Evolutionary conservation across 2,113 vertebrate species (phyloP).

Genomic region (Lepisosteus oculatus): DNA sequence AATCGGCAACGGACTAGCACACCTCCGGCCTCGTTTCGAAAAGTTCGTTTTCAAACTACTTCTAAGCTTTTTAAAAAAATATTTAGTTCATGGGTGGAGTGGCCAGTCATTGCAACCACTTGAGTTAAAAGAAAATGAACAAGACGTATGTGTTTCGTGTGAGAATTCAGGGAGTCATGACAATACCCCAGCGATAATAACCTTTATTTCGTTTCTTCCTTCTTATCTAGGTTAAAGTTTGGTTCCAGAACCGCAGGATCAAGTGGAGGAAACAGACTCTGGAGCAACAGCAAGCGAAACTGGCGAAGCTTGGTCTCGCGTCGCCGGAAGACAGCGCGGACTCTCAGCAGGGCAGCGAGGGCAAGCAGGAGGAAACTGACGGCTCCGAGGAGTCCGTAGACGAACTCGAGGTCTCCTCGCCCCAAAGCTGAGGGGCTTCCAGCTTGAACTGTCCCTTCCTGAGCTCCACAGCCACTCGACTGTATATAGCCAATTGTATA

Average conservation of each 20-base stretch:
- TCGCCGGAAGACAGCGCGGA: constrained; percentile 56
- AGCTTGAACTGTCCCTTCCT: neutral
- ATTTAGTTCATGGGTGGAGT: no score
- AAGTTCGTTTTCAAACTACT: no score
- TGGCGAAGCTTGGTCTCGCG: constrained; percentile 69
- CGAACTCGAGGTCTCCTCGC: constrained; percentile 49
- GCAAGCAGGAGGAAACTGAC: constrained; percentile 49
- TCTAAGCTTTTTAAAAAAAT: no score
- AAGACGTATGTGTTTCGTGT: no score
- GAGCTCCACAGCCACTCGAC: neutral
- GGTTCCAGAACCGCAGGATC: constrained; percentile 78
- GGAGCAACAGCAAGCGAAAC: constrained; percentile 76
- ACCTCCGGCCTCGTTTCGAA: no score
- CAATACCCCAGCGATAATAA: neutral
- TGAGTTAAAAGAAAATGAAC: no score
- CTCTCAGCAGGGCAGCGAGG: constrained; percentile 57
- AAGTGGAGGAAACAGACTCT: constrained; percentile 78
- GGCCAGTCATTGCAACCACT: no score
- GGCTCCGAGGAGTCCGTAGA: constrained; percentile 50
- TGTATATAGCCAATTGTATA: constrained; percentile 31
- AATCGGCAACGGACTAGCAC: no score
- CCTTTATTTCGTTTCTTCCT: neutral
- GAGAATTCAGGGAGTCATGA: no score
- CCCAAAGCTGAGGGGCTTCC: constrained; percentile 39
- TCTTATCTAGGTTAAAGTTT: constrained; percentile 68